phyloP scores from a whole-genome alignment of 2,888 invertebrate species.

The Druceiella hillmani region DNA sequence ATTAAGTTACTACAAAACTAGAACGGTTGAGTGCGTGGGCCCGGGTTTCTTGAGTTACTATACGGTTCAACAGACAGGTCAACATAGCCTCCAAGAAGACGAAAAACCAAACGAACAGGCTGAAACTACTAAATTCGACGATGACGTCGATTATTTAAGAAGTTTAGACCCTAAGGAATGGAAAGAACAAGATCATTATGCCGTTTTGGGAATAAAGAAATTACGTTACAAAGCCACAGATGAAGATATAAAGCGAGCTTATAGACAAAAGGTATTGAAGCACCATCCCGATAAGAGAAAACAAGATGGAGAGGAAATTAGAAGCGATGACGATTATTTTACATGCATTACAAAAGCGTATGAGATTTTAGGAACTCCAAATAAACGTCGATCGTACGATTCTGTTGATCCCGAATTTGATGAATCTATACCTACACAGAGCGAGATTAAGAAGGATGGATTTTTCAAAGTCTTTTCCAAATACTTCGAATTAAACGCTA shows the following conservation, averaged over 20 bases:
- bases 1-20: conserved; percentile 32
- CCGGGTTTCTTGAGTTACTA: conserved; percentile 46
- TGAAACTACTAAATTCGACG: conserved; percentile 49
- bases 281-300: conserved; percentile 99
- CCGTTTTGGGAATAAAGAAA: conserved; percentile 84
- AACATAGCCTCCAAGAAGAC: conserved; percentile 40
- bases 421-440: conserved; percentile 73
- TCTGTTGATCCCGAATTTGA: conserved; percentile 95
- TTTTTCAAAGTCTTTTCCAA: conserved; percentile 66
- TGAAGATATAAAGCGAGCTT: conserved; percentile 91
- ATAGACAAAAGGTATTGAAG: conserved; percentile 75
- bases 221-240: conserved; percentile 81
- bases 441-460: conserved; percentile 68
- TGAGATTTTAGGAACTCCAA: conserved; percentile 77
- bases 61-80: conserved; percentile 46
- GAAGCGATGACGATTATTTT: conserved; percentile 93
- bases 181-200: conserved; percentile 98
- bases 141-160: conserved; percentile 76
- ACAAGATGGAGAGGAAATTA: conserved; percentile 81
- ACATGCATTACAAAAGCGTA: conserved; percentile 98
- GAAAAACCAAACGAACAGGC: conserved; percentile 42
- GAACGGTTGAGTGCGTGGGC: conserved; percentile 49
- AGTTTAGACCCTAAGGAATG: conserved; percentile 93
- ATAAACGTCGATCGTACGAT: conserved; percentile 86
- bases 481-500: conserved; percentile 70